Evolutionary conservation across 1,140 invertebrate genomes (phyloP), one percentile per base, ranked within the genome.

Genomic region (Anadara kagoshimensis): DNA sequence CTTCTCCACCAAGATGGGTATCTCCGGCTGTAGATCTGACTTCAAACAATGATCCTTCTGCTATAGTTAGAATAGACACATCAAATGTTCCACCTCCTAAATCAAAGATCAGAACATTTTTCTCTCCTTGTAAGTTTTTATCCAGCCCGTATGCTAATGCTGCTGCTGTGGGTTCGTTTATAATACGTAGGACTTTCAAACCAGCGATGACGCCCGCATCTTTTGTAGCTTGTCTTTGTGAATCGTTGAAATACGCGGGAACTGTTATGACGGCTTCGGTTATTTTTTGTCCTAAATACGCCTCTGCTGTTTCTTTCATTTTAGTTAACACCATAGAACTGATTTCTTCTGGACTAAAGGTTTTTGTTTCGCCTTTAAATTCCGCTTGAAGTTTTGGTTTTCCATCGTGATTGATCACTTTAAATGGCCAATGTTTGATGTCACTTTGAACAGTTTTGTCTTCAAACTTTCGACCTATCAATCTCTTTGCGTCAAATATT

Each of bases 281-380:
- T 7, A 84, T 84, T 47, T 70, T 78, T 45, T 78, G 44, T 63
- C 97, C 97, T 70, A 98, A 92, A 86, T 98, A 98, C 16, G 95
- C 95, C 91, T 97, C 96, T 18, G 47, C 96, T 69, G 95, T 97
- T 92, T 91, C 96, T 94, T 92, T 97, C 95, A 97, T 94, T 84
- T 94, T 96, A 14, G 91, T 91, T 71, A 96, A 85, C 3, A 97
- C 95, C 95, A 97, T 95, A 3, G 94, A 94, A 80, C 93, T 95
- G 62, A 97, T 93, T 91, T 96, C 95, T 91, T 96, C 96, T 49
- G 96, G 95, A 91, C 93, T 95, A 92, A 97, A 97, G 73, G 93
- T 93, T 89, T 97, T 97, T 75, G 90, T 91, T 90, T 97, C 96
- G 93, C 82, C 94, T 94, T 94, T 97, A 94, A 94, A 97, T 75